Evolutionary conservation across 2,113 vertebrate species (phyloP).

Genomic region (Myanophis thanlyinensis): DNA sequence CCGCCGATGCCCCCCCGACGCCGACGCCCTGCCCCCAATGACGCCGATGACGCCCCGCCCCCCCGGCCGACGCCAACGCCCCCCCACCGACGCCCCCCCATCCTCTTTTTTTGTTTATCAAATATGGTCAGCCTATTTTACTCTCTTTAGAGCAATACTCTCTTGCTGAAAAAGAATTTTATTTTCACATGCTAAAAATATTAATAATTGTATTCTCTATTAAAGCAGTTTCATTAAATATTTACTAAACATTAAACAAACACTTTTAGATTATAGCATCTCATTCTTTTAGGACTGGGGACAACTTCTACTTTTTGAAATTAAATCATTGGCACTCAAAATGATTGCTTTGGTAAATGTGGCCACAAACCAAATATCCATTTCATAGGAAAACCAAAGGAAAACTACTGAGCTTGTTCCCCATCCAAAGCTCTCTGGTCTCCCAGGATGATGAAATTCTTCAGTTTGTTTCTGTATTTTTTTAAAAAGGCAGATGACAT

Average conservation of each 20-base stretch:
- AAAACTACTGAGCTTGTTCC: not conserved
- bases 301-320: not conserved
- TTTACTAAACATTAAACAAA: not conserved
- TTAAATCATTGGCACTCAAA: not conserved
- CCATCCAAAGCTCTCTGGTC: not conserved
- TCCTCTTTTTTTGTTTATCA: no score
- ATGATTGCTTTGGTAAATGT: not conserved
- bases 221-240: not conserved
- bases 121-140: no score
- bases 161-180: not conserved
- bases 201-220: not conserved
- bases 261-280: not conserved
- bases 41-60: no score
- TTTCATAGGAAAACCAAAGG: not conserved
- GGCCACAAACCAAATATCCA: not conserved
- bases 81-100: no score
- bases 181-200: not conserved
- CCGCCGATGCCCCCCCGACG: no score
- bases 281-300: not conserved
- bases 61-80: no score
- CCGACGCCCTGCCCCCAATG: no score
- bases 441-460: not conserved
- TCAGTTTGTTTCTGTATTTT: not conserved
- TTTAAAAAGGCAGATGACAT: not conserved
- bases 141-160: not conserved